These are phyloP conservation scores for Physocephala rufipes DNA, from an alignment of 2,888 invertebrate species.

Conservation along the genomic window DNA sequence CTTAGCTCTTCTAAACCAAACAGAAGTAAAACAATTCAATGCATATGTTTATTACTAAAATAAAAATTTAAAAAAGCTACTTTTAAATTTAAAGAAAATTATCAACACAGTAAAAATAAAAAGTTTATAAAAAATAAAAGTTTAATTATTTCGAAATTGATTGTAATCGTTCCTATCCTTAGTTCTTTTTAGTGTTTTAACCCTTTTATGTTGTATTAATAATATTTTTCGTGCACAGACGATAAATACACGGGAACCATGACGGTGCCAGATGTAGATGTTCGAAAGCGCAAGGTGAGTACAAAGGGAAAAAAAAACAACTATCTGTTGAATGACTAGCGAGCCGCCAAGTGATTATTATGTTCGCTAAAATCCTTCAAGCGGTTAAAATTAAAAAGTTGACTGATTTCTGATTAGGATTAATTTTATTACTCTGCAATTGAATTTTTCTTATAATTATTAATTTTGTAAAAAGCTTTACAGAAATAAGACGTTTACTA, in stretches of 20 bases:
- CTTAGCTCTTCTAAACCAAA: no score
- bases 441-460: no score
- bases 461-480: no score
- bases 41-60: no score
- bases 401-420: neutral
- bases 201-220: conserved; percentile 11
- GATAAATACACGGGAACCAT: conserved; percentile 44
- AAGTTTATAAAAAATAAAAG: no score
- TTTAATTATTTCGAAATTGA: neutral
- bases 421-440: neutral
- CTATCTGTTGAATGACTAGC: neutral
- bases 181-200: neutral
- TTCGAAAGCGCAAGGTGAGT: conserved; percentile 62
- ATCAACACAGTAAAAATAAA: no score
- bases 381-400: neutral
- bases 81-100: no score
- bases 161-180: conserved; percentile 10
- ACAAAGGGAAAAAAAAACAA: conserved; percentile 19
- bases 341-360: neutral
- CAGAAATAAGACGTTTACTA: no score
- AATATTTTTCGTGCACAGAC: neutral
- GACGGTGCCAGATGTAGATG: conserved; percentile 56
- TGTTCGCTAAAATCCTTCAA: neutral
- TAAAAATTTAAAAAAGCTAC: no score
- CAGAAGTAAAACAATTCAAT: no score